A percentile compares a stretch with the other conserved stretches of the same genome.
Conservation (phyloP, 2,113 vertebrate species). For the Guaruba guarouba region DNA sequence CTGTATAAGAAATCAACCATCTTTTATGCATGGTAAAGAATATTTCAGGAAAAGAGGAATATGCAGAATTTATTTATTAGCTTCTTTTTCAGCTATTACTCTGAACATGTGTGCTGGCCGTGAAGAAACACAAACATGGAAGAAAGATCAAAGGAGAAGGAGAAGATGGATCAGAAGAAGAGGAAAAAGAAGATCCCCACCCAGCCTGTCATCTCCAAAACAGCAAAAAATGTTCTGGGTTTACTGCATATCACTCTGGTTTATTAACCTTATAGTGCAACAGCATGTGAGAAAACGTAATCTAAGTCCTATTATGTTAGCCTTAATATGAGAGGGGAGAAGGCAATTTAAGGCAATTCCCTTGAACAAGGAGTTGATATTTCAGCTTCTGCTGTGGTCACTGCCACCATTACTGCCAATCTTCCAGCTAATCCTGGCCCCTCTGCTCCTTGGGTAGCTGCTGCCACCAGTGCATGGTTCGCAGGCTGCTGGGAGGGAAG, state of each 20-base stretch:
- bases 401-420: background rate
- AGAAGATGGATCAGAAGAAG: background rate
- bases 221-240: background rate
- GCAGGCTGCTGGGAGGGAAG: background rate
- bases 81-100: background rate
- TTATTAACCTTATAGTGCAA: background rate
- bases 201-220: background rate
- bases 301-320: background rate
- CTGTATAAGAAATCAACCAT: background rate
- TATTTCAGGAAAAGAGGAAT: background rate
- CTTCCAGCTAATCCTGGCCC: background rate
- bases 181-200: background rate
- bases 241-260: background rate
- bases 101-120: background rate
- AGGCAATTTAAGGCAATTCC: background rate
- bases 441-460: background rate
- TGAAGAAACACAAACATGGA: background rate
- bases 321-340: background rate
- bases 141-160: background rate
- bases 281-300: background rate
- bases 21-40: background rate
- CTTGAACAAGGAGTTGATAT: background rate
- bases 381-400: background rate
- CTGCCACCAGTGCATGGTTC: background rate
- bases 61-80: background rate